A percentile compares a stretch with the other conserved stretches of the same genome.
Conservation (phyloP, 2,888 invertebrate genomes). For the Luperina nickerlii region DNA sequence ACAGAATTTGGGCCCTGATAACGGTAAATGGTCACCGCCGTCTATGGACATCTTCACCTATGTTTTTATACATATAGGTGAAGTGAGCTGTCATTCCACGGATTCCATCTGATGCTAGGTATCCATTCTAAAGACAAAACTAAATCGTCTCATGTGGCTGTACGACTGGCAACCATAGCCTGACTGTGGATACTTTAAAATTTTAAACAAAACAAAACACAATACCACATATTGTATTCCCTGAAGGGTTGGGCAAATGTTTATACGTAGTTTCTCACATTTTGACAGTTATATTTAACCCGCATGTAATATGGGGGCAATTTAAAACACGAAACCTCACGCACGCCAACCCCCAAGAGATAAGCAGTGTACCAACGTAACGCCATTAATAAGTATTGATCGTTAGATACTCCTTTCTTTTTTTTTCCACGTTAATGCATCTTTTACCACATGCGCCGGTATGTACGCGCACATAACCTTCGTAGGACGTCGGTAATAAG, state of each 20-base stretch:
- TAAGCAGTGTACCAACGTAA: conserved; percentile 19
- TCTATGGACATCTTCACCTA: not conserved
- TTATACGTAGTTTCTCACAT: not conserved
- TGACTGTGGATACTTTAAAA: not conserved
- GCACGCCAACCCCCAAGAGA: conserved; percentile 13
- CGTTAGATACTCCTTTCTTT: conserved; percentile 26
- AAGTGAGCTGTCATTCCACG: no score
- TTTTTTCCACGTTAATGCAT: conserved; percentile 57
- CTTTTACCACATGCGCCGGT: conserved; percentile 53
- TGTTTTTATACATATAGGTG: no score
- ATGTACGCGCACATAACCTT: conserved; percentile 44
- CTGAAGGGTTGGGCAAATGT: not conserved
- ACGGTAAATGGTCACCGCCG: not conserved
- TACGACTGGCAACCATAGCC: not conserved
- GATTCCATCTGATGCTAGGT: no score
- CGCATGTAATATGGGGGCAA: not conserved
- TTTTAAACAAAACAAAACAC: not conserved
- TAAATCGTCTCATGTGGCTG: not conserved
- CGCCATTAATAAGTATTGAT: conserved; percentile 33
- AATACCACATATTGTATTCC: not conserved
- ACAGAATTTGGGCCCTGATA: not conserved
- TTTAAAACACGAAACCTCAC: conserved; percentile 11
- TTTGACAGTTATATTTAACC: not conserved
- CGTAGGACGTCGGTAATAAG: conserved; percentile 26
- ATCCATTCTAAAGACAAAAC: not conserved